Conservation (phyloP, 2,888 invertebrate genomes). For the Nymphalis polychloros region DNA sequence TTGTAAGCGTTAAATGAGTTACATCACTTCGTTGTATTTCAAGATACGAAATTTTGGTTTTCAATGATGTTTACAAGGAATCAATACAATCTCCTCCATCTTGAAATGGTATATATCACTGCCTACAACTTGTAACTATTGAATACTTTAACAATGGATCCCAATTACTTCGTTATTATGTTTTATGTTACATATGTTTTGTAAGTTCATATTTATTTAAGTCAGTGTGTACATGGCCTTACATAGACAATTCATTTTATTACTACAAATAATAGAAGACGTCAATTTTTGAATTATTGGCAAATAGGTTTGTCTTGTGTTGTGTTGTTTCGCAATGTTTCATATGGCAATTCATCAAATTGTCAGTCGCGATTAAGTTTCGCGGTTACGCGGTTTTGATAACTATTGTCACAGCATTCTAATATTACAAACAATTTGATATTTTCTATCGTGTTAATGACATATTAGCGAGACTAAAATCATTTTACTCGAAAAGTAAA, state of each 20-base stretch:
- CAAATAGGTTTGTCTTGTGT: constrained; percentile 9
- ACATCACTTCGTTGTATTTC: too few species aligned
- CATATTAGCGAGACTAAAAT: too few species aligned
- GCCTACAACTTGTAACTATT: constrained; percentile 15
- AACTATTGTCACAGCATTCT: constrained; percentile 14
- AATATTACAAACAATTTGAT: constrained; percentile 17
- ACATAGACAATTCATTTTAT: constrained; percentile 49
- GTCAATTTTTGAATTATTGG: constrained; percentile 33
- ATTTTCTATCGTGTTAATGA: constrained; percentile 11
- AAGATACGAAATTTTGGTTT: too few species aligned
- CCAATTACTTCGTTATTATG: constrained; percentile 21
- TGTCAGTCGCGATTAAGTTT: constrained; percentile 16
- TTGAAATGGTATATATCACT: not conserved
- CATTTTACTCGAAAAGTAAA: too few species aligned
- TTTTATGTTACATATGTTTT: constrained; percentile 24
- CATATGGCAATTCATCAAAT: constrained; percentile 26
- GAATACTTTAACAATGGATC: constrained; percentile 13
- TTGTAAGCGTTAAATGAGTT: too few species aligned
- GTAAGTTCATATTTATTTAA: constrained; percentile 22
- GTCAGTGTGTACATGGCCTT: constrained; percentile 19
- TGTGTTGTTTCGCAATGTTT: constrained; percentile 19
- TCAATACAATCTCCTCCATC: constrained; percentile 2
- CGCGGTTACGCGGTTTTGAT: constrained; percentile 25
- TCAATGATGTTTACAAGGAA: too few species aligned
- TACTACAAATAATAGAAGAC: constrained; percentile 50